These are phyloP conservation scores for Crypturellus undulatus DNA, from an alignment of 2,113 vertebrate species.

Conservation along the genomic window DNA sequence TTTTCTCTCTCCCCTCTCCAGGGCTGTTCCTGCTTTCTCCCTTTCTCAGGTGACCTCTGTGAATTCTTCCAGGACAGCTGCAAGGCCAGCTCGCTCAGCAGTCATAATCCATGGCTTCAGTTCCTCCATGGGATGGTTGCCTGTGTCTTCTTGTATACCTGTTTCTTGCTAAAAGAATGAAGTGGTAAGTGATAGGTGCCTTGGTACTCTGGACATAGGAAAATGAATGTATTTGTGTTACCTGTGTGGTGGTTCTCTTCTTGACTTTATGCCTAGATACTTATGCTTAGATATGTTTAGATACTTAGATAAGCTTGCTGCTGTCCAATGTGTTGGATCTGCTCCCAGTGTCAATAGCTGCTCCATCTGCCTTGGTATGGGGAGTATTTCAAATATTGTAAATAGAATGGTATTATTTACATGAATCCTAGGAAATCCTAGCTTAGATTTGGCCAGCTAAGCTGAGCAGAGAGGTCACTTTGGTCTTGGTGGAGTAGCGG, in stretches of 20 bases:
- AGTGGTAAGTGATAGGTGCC: not conserved
- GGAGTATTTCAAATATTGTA: not conserved
- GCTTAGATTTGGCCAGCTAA: not conserved
- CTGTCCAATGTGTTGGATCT: not conserved
- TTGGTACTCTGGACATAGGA: not conserved
- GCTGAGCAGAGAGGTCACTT: not conserved
- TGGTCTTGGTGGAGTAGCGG: not conserved
- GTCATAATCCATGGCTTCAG: not conserved
- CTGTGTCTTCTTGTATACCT: not conserved
- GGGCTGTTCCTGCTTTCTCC: not conserved
- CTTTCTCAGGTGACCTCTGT: not conserved
- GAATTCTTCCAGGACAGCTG: not conserved
- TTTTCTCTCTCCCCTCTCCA: not conserved
- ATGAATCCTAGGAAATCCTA: not conserved
- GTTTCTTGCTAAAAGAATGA: not conserved
- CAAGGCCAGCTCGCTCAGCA: not conserved
- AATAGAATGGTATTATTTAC: not conserved
- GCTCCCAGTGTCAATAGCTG: not conserved
- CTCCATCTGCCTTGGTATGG: not conserved
- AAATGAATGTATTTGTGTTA: not conserved
- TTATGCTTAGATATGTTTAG: too few relatives aligned
- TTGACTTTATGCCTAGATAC: not conserved
- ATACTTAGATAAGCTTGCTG: not conserved
- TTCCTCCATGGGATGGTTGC: not conserved
- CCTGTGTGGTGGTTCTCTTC: rapidly evolving